These are phyloP conservation scores for Thymelicus lineola DNA, from an alignment of 2,888 invertebrate genomes.

Conservation along the genomic window DNA sequence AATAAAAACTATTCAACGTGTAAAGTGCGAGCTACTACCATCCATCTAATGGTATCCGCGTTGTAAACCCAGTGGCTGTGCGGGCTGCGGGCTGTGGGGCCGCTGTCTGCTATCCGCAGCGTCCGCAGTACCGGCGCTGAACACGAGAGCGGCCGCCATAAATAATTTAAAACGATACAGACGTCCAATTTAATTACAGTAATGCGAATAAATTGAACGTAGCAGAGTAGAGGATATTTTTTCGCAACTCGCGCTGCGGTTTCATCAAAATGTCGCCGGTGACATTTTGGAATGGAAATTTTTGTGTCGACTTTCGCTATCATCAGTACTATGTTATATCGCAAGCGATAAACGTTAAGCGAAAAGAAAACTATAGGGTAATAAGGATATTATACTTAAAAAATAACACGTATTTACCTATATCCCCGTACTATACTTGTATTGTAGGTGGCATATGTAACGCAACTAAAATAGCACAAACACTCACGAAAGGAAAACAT, in stretches of 20 bases:
- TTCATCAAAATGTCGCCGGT: constrained; percentile 28
- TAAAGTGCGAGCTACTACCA: background rate
- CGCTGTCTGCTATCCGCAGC: too few relatives aligned
- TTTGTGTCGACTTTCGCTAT: constrained; percentile 21
- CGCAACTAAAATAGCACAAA: too few relatives aligned
- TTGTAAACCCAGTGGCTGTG: too few relatives aligned
- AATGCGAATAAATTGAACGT: constrained; percentile 21
- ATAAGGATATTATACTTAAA: too few relatives aligned
- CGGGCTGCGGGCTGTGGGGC: too few relatives aligned
- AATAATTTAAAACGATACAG: constrained; percentile 11
- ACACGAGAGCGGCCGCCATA: background rate
- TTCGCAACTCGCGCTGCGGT: constrained; percentile 2
- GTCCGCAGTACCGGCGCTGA: too few relatives aligned
- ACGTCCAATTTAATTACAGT: constrained; percentile 22
- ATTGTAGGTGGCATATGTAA: too few relatives aligned
- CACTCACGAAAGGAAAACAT: too few relatives aligned
- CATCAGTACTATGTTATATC: background rate
- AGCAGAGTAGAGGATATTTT: background rate
- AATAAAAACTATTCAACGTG: background rate
- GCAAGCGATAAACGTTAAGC: background rate
- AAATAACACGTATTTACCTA: too few relatives aligned
- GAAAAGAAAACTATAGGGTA: too few relatives aligned
- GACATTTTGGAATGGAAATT: constrained; percentile 42
- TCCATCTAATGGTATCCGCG: background rate
- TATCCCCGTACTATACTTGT: too few relatives aligned